Conservation (phyloP, 2,797 vertebrate genomes). For the Okamejei kenojei region DNA sequence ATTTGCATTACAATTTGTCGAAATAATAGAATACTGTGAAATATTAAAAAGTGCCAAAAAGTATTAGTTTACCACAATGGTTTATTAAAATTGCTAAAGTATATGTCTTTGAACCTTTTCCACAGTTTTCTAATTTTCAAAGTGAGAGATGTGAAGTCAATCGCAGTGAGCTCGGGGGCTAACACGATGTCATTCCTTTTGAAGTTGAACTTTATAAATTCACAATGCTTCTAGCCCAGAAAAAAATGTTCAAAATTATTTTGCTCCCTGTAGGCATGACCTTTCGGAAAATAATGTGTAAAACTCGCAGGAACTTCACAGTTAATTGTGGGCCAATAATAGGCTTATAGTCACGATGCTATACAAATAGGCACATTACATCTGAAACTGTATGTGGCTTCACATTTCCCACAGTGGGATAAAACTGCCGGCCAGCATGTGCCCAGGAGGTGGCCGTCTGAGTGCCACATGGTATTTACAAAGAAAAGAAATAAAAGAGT, state of each 20-base stretch:
- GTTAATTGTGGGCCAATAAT: neutral
- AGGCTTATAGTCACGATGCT: neutral
- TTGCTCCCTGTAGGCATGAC: neutral
- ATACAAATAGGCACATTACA: neutral
- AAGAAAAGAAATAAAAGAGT: neutral
- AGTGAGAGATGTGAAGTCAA: neutral
- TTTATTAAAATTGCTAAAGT: neutral
- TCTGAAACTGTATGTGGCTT: neutral
- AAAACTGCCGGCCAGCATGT: neutral
- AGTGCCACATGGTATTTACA: neutral
- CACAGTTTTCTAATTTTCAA: constrained; percentile 6
- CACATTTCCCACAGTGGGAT: neutral
- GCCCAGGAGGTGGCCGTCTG: neutral
- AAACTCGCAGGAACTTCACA: neutral
- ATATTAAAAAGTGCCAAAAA: neutral
- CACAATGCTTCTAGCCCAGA: neutral
- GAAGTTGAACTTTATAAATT: neutral
- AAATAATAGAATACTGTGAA: neutral
- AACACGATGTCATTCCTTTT: neutral
- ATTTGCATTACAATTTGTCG: neutral
- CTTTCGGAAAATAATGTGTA: constrained; percentile 3
- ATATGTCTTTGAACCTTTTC: neutral
- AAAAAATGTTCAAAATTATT: neutral
- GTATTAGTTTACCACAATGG: neutral
- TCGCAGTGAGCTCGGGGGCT: no score